Evolutionary conservation across 2,113 vertebrate species (phyloP), one percentile per base, ranked within the genome.

Genomic region (Ceyx melanurus): DNA sequence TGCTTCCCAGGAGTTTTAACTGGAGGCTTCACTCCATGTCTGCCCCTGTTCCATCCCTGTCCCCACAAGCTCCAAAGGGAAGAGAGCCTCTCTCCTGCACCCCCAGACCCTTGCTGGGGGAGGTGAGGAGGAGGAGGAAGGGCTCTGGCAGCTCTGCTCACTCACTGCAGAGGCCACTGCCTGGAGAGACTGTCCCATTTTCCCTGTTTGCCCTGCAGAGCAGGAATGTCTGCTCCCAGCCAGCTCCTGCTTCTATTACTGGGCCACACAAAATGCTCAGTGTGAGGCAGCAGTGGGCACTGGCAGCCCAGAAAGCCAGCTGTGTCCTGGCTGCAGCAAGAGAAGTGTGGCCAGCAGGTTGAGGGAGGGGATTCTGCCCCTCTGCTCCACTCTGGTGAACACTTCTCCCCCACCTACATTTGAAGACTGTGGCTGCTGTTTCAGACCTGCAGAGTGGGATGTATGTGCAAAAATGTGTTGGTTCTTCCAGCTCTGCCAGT

Each of bases 41-140:
- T 7, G 0, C 21, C 33, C 71, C 26, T 8, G 0, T 26, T 45
- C 70, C 3, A 1, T 16, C 64, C 16, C 28, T 4, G 1, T 60
- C 67, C 33, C 40, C 13, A 6, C 4, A 11, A 48, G 40, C 13
- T 6, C 3, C 21, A 68, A 65, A 2, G 7, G 18, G 60, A 74
- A 33, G 26, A 70, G 7, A 9, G 5, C 7, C 21, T 22, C 28
- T 42, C 15, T 46, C 42, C 58, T 37, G 33, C 28, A 25, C 8
- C 16, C 9, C 33, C 58, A 58, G 37, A 5, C 4, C 1, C 3
- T 1, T 35, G 40, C 4, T 0, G 3, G 14, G 53, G 19, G 45
- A 15, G 13, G 10, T 1, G 3, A 79, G 31, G 26, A 82, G 40
- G 46, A 77, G 43, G 18, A 82, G 28, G 58, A 75, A 64, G 48